Evolutionary conservation across 1,140 invertebrate species (phyloP), one percentile per base, ranked within the genome.

Genomic region (Oncopeltus fasciatus): DNA sequence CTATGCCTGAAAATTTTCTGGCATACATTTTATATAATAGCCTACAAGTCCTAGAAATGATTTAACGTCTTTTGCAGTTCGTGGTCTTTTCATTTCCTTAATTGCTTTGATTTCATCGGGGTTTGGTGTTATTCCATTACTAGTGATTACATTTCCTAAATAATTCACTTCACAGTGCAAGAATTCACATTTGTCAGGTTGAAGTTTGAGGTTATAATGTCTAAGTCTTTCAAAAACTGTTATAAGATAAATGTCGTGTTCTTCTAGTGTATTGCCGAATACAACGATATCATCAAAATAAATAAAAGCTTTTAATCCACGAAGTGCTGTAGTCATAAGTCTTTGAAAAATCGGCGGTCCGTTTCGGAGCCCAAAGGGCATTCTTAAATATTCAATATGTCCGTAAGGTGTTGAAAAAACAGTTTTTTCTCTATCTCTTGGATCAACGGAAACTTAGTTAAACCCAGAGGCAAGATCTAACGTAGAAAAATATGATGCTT

Each of bases 221-320:
- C 21, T 49, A 20, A 21, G 2, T 4, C 47, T 49, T 49, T 49
- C n/a, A 49, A 49, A 49, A 20, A n/a, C 21, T 20, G 24, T 2
- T 49, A 21, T 20, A 20, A 49, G 47, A 24, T 2, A 20, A 20
- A 11, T 20, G 11, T 11, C 18, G 44, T 47, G 44, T 47, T 47
- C 44, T 11, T 47, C 44, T 11, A 47, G 44, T 38, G 31, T 38
- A 8, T 38, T 38, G 31, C 31, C 31, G 14, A 8, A 71, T 11
- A 76, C 65, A 0, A 76, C 66, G 0, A 77, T 70, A 59, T 79
- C 76, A 67, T 78, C 77, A 8, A 78, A 51, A 65, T 77, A 77
- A 5, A 75, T 69, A 57, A 62, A 53, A 12, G 60, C 46, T 5
- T 38, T 51, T 33, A 20, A 29, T 8, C 16, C 33, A 2, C 27